Evolutionary conservation across 2,888 invertebrate genomes (phyloP).

Genomic region (Macropis europaea): DNA sequence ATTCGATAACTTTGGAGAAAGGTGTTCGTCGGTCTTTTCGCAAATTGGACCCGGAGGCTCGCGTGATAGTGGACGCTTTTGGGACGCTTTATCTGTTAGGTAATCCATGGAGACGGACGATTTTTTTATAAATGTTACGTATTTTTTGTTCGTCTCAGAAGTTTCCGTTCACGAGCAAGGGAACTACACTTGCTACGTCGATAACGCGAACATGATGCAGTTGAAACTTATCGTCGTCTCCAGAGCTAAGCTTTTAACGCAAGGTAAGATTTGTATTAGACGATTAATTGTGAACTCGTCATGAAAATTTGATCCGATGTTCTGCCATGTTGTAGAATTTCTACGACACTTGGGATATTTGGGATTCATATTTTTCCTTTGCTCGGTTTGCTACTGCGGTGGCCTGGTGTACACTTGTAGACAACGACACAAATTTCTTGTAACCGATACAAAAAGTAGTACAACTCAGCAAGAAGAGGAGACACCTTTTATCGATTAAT

Average conservation of each 20-base stretch:
- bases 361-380: constrained; percentile 82
- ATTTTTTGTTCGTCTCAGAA: constrained; percentile 68
- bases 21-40: constrained; percentile 72
- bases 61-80: constrained; percentile 82
- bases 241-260: constrained; percentile 81
- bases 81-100: constrained; percentile 82
- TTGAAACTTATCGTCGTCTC: constrained; percentile 81
- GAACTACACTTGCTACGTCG: constrained; percentile 85
- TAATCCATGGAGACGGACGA: background rate
- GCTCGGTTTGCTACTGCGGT: constrained; percentile 82
- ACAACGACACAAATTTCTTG: constrained; percentile 77
- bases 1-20: constrained; percentile 80
- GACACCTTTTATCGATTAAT: background rate
- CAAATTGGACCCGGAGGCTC: constrained; percentile 78
- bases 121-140: background rate
- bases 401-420: constrained; percentile 82
- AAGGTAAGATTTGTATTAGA: constrained; percentile 75
- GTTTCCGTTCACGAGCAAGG: constrained; percentile 85
- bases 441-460: background rate
- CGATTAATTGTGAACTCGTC: too few species aligned
- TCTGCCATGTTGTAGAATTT: constrained; percentile 79
- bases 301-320: too few species aligned
- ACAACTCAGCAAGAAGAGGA: background rate
- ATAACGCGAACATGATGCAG: constrained; percentile 82
- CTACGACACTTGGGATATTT: constrained; percentile 83